Conservation (phyloP, 2,797 vertebrate species). For the Lerista edwardsae region DNA sequence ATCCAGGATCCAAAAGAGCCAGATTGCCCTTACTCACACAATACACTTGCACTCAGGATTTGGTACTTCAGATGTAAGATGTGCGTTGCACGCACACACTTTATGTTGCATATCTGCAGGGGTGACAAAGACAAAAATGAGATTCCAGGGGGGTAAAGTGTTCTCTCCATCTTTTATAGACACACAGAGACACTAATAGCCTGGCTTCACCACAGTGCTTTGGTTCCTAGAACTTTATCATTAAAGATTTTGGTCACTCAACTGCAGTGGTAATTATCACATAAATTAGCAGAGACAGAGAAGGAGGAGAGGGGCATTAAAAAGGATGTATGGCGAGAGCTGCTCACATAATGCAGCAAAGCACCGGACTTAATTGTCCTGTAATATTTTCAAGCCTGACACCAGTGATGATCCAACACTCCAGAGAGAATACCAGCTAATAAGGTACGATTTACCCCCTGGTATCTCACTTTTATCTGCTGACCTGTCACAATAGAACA, state of each 20-base stretch:
- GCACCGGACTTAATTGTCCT: constrained; percentile 56
- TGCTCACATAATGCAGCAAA: constrained; percentile 56
- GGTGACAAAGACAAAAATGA: constrained; percentile 27
- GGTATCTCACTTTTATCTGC: constrained; percentile 67
- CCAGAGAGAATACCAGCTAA: constrained; percentile 60
- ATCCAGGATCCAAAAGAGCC: background rate
- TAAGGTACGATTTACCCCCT: constrained; percentile 68
- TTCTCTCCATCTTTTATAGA: constrained; percentile 27
- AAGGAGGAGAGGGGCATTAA: constrained; percentile 44
- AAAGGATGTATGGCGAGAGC: constrained; percentile 26
- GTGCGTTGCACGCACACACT: background rate
- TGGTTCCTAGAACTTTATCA: constrained; percentile 61
- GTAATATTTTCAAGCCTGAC: constrained; percentile 60
- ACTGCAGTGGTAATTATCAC: constrained; percentile 70
- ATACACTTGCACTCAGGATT: fast-evolving
- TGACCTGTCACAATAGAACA: constrained; percentile 69
- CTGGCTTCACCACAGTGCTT: constrained; percentile 53
- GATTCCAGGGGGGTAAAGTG: constrained; percentile 30
- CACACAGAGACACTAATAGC: constrained; percentile 59
- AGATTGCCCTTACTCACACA: background rate
- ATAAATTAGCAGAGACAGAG: constrained; percentile 67
- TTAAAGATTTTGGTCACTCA: constrained; percentile 71
- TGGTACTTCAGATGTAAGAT: background rate
- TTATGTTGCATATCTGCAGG: background rate
- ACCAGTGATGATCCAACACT: constrained; percentile 54